These are phyloP conservation scores for Callipepla californica DNA, from an alignment of 2,113 vertebrate genomes.

Conservation along the genomic window DNA sequence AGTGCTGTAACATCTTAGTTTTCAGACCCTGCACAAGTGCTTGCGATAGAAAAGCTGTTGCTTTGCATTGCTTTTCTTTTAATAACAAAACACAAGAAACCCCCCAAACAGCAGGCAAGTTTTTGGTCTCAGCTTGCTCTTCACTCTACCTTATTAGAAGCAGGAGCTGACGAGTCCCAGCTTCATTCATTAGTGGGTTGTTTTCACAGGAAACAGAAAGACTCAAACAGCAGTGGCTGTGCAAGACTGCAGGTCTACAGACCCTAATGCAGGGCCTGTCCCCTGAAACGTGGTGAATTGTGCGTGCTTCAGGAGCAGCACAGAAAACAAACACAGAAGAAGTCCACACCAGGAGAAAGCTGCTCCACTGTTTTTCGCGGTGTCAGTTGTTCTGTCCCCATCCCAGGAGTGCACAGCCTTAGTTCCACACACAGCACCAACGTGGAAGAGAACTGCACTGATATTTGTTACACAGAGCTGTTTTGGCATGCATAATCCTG, in stretches of 20 bases:
- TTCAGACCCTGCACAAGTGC: not conserved
- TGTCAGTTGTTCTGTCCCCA: not conserved
- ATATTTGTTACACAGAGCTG: not conserved
- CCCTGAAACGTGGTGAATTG: fast-evolving
- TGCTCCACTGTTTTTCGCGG: not conserved
- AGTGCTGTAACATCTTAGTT: not conserved
- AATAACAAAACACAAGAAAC: not conserved
- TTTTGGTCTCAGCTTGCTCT: not conserved
- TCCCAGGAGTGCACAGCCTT: not conserved
- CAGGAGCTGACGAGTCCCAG: not conserved
- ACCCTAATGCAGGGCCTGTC: not conserved
- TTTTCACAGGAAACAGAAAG: not conserved
- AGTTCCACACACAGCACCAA: fast-evolving
- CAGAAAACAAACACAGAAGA: not conserved
- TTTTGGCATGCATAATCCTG: not conserved
- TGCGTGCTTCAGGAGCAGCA: not conserved
- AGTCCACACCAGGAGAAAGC: not conserved
- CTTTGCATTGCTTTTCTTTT: not conserved
- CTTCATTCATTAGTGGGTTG: not conserved
- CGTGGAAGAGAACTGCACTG: not conserved
- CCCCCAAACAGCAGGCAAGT: not conserved
- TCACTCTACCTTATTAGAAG: not conserved
- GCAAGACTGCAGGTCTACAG: fast-evolving
- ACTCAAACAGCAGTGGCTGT: not conserved
- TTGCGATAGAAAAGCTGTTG: not conserved